Evolutionary conservation across 2,113 vertebrate genomes (phyloP), one percentile per base, ranked within the genome.

Genomic region (Triplophysa siluroides): DNA sequence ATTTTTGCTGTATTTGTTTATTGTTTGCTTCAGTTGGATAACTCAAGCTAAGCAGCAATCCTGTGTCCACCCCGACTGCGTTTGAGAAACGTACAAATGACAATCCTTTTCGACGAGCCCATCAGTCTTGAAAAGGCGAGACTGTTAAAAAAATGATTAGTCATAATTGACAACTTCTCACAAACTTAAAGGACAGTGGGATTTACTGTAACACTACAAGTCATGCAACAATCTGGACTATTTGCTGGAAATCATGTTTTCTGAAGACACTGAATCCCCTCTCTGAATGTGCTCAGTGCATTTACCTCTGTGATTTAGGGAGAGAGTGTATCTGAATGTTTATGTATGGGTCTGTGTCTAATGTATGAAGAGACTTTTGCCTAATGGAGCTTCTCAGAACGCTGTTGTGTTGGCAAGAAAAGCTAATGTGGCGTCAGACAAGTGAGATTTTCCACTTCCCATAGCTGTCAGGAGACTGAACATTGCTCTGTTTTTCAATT

Each of bases 31-130:
- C 38, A 58, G 33, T n/a, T 56, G 21, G n/a, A 60, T 78, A 43
- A 74, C 60, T 21, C 18, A 41, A 71, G 68, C 56, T 69, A 81
- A 75, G 78, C 11, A 56, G 8, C 62, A 76, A 66, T 62, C 64
- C 60, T 81, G 79, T 70, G 58, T 84, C 54, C 21, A 14, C 21
- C 23, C n/a, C 68, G 66, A 67, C 68, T 23, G 63, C 75, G 41
- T 73, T 67, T 58, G 54, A 71, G 83, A 88, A 87, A 75, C 88
- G 84, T 75, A 54, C 12, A 72, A 86, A 86, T 50, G 90, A 91
- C 90, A 90, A 91, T 91, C 91, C 85, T 67, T 83, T 74, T 84
- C 65, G 77, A 75, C 74, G 72, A 21, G 67, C 47, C 33, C 50
- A 56, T 58, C 41, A 79, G 56, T 71, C 58, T 33, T 29, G 73